Base-by-base conservation (phyloP, 2,113 vertebrate genomes). In the Cromileptes altivelis region DNA sequence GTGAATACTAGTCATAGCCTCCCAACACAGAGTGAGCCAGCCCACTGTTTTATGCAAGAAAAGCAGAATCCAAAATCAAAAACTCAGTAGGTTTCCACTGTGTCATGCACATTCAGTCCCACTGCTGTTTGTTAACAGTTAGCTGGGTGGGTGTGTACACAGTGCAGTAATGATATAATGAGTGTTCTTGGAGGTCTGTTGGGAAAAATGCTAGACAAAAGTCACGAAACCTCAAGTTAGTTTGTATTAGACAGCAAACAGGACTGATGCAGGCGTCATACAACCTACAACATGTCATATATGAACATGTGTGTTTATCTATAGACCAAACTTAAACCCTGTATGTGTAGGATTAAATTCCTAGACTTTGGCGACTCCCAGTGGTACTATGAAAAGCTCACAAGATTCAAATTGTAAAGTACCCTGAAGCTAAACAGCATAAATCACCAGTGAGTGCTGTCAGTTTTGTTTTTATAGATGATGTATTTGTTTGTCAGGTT, bases 321-420 rank as follows among this genome's bases (percentile, higher is more conserved):
- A 17, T 23, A 17, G 21, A 42, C 14, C 30, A 25, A 55, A 6
- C 6, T 11, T 56, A 40, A 23, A 56, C 19, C 4, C 5, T 21
- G 18, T n/a, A 23, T 21, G 21, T 42, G 45, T 69, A 25, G 47
- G 3, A 64, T 64, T 55, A 57, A 53, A 30, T 2, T 4, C 27
- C 30, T 78, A 23, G 23, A 21, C 45, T 67, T 73, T 78, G 53
- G 74, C 15, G 19, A 78, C 68, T 47, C 62, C 47, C 78, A 68
- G 47, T 72, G 55, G 75, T 68, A 33, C 3, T 52, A 33, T n/a
- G 4, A 33, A 40, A 4, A 55, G 27, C 30, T 23, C 13, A 37
- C 49, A 53, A 52, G 27, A 70, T 21, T 33, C 18, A 70, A 12
- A 45, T 12, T 10, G 42, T 45, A 12, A 45, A 45, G 42, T 45